phyloP scores from a whole-genome alignment of 2,797 vertebrate species.

The Coregonus sp. region DNA sequence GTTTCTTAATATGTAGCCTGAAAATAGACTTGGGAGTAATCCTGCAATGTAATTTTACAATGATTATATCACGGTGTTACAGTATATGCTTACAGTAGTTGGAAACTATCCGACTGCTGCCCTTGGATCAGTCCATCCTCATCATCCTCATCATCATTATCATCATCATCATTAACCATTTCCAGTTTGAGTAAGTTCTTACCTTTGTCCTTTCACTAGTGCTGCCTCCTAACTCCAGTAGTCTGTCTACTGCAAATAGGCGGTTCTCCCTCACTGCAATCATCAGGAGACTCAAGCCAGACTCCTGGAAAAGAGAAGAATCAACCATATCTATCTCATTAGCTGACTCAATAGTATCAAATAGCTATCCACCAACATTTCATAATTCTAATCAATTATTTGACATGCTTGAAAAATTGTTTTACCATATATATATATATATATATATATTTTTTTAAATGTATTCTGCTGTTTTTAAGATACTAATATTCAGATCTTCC shows the following conservation, averaged over 20 bases:
- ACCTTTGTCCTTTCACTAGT: slow-evolving; percentile 57
- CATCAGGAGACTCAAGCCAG: slow-evolving; percentile 63
- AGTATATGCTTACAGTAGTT: background rate
- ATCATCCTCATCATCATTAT: background rate
- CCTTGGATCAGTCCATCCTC: background rate
- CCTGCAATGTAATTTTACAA: background rate
- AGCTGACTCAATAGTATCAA: background rate
- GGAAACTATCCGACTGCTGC: background rate
- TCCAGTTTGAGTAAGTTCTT: slow-evolving; percentile 19
- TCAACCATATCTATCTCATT: background rate
- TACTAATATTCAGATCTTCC: too few relatives aligned
- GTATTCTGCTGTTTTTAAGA: too few relatives aligned
- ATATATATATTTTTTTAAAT: too few relatives aligned
- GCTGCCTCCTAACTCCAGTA: slow-evolving; percentile 63
- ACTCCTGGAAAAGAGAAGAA: slow-evolving; percentile 51
- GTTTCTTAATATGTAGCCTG: too few relatives aligned
- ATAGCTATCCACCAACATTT: background rate
- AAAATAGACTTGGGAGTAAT: background rate
- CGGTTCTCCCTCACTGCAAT: slow-evolving; percentile 62
- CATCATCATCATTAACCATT: background rate
- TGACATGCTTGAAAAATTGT: too few relatives aligned
- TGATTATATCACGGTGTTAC: background rate
- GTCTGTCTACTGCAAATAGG: slow-evolving; percentile 51
- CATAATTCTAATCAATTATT: background rate
- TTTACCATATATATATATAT: too few relatives aligned